Conservation (phyloP, 1,140 invertebrate genomes). For the Drosophila subpulchrella region DNA sequence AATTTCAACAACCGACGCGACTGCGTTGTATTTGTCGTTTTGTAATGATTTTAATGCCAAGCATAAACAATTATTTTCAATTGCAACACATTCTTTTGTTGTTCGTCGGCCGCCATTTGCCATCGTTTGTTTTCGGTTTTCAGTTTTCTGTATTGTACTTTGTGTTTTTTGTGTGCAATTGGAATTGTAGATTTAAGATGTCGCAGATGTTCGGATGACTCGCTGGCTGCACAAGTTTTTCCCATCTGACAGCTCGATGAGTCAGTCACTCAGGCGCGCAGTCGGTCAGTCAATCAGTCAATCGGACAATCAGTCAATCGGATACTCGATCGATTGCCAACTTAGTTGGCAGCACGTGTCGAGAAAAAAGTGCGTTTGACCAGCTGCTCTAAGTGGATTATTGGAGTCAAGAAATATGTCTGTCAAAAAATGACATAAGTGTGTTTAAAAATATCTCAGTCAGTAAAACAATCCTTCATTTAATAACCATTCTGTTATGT, state of each 20-base stretch:
- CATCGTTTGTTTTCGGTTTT: conserved; percentile 36
- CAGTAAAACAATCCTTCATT: too few species aligned
- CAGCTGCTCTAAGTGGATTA: conserved; percentile 11
- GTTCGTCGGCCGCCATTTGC: conserved; percentile 62
- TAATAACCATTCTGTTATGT: too few species aligned
- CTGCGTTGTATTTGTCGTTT: conserved; percentile 50
- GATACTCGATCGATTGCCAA: conserved; percentile 19
- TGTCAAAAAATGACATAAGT: neutral
- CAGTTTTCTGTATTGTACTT: conserved; percentile 20
- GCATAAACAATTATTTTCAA: conserved; percentile 80
- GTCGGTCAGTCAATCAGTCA: conserved; percentile 53
- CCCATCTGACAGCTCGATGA: conserved; percentile 36
- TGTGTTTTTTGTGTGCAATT: conserved; percentile 50
- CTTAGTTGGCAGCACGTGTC: conserved; percentile 32
- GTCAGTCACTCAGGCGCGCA: conserved; percentile 45
- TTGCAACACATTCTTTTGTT: conserved; percentile 79
- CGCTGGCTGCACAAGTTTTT: conserved; percentile 23
- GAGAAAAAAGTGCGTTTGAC: conserved; percentile 34
- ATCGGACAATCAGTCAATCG: conserved; percentile 23
- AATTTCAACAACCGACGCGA: conserved; percentile 33
- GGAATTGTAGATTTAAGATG: conserved; percentile 71
- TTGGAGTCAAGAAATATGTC: neutral
- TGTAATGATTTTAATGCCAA: conserved; percentile 80
- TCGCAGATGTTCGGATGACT: conserved; percentile 68
- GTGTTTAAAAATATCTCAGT: neutral